Evolutionary conservation across 2,797 vertebrate species (phyloP), one percentile per base, ranked within the genome.

Genomic region (Heterohyrax brucei): DNA sequence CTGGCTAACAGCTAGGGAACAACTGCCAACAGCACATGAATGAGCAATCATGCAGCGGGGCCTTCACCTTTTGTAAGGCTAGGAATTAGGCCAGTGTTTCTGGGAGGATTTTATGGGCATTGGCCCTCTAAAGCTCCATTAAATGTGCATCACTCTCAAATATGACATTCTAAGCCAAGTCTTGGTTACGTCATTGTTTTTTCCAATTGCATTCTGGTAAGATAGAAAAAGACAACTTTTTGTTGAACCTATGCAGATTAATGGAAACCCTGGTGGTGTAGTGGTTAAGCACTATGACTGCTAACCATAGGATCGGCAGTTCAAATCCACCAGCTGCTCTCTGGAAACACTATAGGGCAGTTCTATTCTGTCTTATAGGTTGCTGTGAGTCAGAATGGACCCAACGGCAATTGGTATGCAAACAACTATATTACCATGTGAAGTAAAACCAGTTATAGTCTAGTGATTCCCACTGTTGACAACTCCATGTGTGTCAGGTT

Each of bases 181-280:
- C 33, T 64, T 80, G 26, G 50, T 86, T 77, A 14, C 28, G 22
- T 64, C 82, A 80, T 33, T 70, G 44, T 92, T 78, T 83, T 89
- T 81, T 14, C 39, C 64, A 92, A 64, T 61, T 92, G 72, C 30
- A 76, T 92, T 90, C 26, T 95, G 66, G 13, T 68, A 89, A 62
- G 10, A 62, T 80, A 66, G 12, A 9, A 24, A 75, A 66, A 28
- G 48, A 62, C 12, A 79, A 7, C 13, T 56, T 56, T 56, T 56
- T 56, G 53, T 56, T 56, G 53, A 56, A 16, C 10, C 53, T 56
- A 56, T n/a, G 18, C 39, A 39, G 39, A 39, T 39, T 39, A 39
- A 39, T 39, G 39, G 39, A 39, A 39, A 39, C 39, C 39, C 39
- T 39, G 39, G 39, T 39, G 39, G 39, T 39, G 39, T 39, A 39